Evolutionary conservation across 30 jellyfish, hydroid and myxozoan genomes (phyloP), one percentile per base, ranked within the genome.

Genomic region (Aurelia sp.): DNA sequence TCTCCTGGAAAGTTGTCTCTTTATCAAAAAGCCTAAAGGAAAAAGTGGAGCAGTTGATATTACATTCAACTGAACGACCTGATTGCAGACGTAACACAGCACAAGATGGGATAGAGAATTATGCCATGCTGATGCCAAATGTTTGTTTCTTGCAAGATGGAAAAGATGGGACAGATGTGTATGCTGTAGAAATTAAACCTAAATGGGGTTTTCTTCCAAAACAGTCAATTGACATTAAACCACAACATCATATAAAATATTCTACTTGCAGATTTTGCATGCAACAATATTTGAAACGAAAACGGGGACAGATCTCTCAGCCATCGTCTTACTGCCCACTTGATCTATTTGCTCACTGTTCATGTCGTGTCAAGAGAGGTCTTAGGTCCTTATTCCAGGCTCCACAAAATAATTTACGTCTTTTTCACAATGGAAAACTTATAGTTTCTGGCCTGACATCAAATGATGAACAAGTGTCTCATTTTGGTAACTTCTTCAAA

Each of bases 181-280:
- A 74, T 24, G 86, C 94, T 19, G 90, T 94, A 57, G 99, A 94
- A 74, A 78, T 94, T 8, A 94, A 94, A 76, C 97, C 97, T 24
- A 94, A 94, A 73, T 94, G 99, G 97, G 97, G 97, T n/a, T 83
- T 74, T 40, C 61, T 94, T 9, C 94, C 96, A 21, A 51, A 57
- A 21, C n/a, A 69, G 21, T 20, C 75, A 67, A 7, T 40, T 10
- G 40, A 40, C 27, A 3, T 13, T 1, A 90, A 66, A 18, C 35
- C 44, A 30, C 65, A 71, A 53, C 55, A 30, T 10, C 21, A 24
- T 41, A 50, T 75, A 3, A 90, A 82, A 41, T 27, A 61, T 20
- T 27, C 58, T 27, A 69, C 67, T 4, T 94, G 99, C 64, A 68
- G 97, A 13, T 94, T 79, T 78, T 94, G 99, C 69, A 71, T 88